Evolutionary conservation across 2,113 vertebrate species (phyloP), one percentile per base, ranked within the genome.

Genomic region (Cebidichthys violaceus): DNA sequence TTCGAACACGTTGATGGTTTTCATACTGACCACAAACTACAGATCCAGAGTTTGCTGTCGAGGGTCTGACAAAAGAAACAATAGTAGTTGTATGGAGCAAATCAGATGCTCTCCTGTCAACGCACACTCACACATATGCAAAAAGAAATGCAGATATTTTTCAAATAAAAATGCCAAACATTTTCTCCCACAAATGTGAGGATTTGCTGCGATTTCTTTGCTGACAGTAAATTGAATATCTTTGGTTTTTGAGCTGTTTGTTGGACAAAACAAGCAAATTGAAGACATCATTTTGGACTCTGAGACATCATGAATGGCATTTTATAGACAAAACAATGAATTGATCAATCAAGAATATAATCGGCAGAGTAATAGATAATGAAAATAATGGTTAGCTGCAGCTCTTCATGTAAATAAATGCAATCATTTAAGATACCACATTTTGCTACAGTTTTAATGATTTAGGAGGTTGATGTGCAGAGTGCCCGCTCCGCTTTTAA

Each of bases 1-100:
- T 80, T 70, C 33, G 71, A 70, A 55, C 37, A 77, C 47, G 22
- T 9, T 66, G 33, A 74, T 62, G 27, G 45, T 70, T 57, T 0
- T 31, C 6, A 35, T 10, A 11, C 9, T 47, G 54, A 43, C 35
- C 8, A n/a, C 20, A 54, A 14, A 73, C 3, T n/a, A 20, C 31
- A 31, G 65, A 39, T 59, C 3, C 29, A 37, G 29, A 64, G 3
- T 43, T n/a, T 74, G 10, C 10, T 41, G 9, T 11, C 27, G 35
- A 55, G 0, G 27, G 37, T 29, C 27, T 22, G 17, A 4, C 20
- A 18, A 39, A 74, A 8, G 22, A 68, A 69, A 62, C 13, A 47
- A 3, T 2, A 39, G n/a, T n/a, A 20, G 31, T 43, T n/a, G 31
- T 52, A 71, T 71, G 22, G 4, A 57, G 9, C 52, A 57, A 11